phyloP scores from a whole-genome alignment of 2,113 vertebrate genomes.

The Neolamprologus kungweensis region DNA sequence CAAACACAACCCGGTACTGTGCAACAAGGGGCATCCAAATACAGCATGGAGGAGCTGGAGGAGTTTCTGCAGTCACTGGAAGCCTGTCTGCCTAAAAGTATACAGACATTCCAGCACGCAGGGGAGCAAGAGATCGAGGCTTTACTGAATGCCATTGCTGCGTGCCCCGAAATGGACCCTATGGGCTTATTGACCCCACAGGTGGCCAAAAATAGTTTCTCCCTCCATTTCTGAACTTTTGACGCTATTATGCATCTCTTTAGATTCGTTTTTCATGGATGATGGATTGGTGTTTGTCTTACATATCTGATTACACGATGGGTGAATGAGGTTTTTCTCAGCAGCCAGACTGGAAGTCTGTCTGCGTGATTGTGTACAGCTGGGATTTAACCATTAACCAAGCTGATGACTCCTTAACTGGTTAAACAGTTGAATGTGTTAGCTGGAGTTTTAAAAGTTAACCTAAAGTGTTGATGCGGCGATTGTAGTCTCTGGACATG shows the following conservation, averaged over 20 bases:
- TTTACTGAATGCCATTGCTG: constrained; percentile 59
- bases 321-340: constrained; percentile 38
- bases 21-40: constrained; percentile 46
- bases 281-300: not conserved
- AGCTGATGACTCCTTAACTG: not conserved
- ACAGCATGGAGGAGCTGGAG: constrained; percentile 70
- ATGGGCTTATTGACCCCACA: constrained; percentile 71
- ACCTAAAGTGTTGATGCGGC: not conserved
- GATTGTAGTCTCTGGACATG: not conserved
- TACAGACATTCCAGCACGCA: constrained; percentile 63
- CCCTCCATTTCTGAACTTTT: not conserved
- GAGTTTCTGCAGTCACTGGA: constrained; percentile 73
- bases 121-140: constrained; percentile 67
- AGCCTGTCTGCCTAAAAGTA: constrained; percentile 64
- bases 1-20: constrained; percentile 17
- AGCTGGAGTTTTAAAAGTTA: not conserved
- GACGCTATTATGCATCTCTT: constrained; percentile 6
- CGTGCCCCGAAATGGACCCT: constrained; percentile 69
- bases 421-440: constrained; percentile 7
- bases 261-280: not conserved
- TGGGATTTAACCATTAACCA: constrained; percentile 25
- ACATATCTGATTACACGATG: constrained; percentile 6
- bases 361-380: constrained; percentile 53
- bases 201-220: constrained; percentile 73
- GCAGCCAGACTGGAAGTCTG: constrained; percentile 15